These are phyloP conservation scores for Gnathonemus longibarbis DNA, from an alignment of 2,113 vertebrate species.

Conservation along the genomic window DNA sequence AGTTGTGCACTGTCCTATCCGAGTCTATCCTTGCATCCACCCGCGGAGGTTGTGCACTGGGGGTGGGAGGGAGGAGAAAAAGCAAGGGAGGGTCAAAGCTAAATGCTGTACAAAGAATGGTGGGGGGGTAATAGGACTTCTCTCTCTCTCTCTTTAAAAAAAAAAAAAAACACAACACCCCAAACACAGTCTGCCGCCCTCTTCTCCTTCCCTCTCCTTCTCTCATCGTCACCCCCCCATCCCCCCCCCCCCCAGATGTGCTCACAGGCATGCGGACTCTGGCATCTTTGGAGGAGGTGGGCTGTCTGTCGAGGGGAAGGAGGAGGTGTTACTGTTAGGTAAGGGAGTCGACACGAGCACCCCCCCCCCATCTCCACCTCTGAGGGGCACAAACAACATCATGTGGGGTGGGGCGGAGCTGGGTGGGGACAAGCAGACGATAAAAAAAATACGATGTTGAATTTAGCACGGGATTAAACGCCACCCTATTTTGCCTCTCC, in stretches of 20 bases:
- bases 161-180: too few relatives aligned
- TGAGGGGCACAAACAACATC: conserved; percentile 48
- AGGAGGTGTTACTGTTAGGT: conserved; percentile 62
- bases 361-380: conserved; percentile 58
- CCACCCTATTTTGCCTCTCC: conserved; percentile 51
- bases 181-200: too few relatives aligned
- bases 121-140: too few relatives aligned
- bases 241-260: conserved; percentile 40
- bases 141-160: too few relatives aligned
- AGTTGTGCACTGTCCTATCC: too few relatives aligned
- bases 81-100: too few relatives aligned
- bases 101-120: too few relatives aligned
- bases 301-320: conserved; percentile 58
- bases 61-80: too few relatives aligned
- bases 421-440: conserved; percentile 51
- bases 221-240: too few relatives aligned
- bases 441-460: conserved; percentile 56
- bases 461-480: conserved; percentile 67
- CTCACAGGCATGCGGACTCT: conserved; percentile 62
- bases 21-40: too few relatives aligned
- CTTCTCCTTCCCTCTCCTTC: too few relatives aligned
- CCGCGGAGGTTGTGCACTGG: too few relatives aligned
- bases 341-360: conserved; percentile 54
- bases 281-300: conserved; percentile 69
- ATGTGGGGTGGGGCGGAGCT: background rate